These are phyloP conservation scores for Synergus japonicus DNA, from an alignment of 2,888 invertebrate species.

Conservation along the genomic window DNA sequence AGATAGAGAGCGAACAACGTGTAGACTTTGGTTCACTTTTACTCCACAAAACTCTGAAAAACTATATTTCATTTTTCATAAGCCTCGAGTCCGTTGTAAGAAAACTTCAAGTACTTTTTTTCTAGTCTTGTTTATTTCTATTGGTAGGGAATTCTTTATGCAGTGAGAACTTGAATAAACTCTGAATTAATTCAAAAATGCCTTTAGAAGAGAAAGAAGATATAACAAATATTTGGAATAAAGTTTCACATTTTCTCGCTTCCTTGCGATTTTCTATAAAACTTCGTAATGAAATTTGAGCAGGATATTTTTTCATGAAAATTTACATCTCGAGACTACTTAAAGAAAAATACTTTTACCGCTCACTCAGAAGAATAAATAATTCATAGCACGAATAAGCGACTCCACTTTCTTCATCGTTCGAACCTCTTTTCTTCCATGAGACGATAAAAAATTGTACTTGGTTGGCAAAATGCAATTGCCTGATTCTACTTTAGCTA, in stretches of 20 bases:
- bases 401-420: conserved; percentile 36
- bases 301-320: conserved; percentile 7
- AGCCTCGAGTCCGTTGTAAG: background rate
- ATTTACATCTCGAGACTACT: conserved; percentile 34
- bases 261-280: conserved; percentile 20
- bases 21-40: conserved; percentile 17
- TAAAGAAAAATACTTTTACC: conserved; percentile 39
- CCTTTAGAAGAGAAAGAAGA: background rate
- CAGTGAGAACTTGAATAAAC: background rate
- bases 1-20: conserved; percentile 27
- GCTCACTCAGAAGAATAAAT: conserved; percentile 37
- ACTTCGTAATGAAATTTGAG: conserved; percentile 34
- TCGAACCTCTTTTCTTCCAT: conserved; percentile 31
- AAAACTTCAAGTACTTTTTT: background rate
- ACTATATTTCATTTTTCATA: background rate
- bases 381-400: conserved; percentile 29
- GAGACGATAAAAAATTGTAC: conserved; percentile 34
- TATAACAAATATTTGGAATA: background rate
- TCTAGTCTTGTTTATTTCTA: background rate
- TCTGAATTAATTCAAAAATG: background rate
- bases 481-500: conserved; percentile 26
- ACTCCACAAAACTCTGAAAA: background rate
- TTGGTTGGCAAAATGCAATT: conserved; percentile 23
- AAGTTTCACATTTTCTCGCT: background rate
- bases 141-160: background rate